These are phyloP conservation scores for Agriotes lineatus DNA, from an alignment of 2,888 invertebrate species.

Conservation along the genomic window DNA sequence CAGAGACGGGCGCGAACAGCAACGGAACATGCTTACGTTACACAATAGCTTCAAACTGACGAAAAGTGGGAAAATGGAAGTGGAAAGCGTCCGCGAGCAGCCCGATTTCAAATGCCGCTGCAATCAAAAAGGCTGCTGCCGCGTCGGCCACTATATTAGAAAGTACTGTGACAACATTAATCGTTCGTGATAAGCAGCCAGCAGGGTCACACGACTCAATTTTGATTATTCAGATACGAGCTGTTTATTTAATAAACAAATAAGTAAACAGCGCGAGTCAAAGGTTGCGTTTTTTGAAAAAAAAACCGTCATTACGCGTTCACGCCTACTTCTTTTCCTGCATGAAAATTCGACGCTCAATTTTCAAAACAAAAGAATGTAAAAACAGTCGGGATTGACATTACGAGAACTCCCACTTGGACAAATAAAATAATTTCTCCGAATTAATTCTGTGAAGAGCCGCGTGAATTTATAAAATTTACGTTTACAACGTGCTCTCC, in stretches of 20 bases:
- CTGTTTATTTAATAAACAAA: not conserved
- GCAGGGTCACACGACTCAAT: not conserved
- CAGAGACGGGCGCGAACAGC: conserved; percentile 2
- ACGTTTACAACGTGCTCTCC: too few species aligned
- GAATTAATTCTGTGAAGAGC: too few species aligned
- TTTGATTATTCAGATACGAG: not conserved
- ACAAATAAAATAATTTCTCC: too few species aligned
- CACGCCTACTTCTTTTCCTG: too few species aligned
- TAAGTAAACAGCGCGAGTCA: not conserved
- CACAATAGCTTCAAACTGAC: not conserved
- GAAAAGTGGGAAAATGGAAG: conserved; percentile 13
- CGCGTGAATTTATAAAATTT: too few species aligned
- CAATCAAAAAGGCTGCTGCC: too few species aligned
- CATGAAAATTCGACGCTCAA: too few species aligned
- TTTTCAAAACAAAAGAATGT: too few species aligned
- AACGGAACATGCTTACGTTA: conserved; percentile 1
- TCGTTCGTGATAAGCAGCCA: not conserved
- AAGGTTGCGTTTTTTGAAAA: not conserved
- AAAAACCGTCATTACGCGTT: too few species aligned
- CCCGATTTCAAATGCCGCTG: not conserved
- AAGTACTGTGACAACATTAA: conserved; percentile 10
- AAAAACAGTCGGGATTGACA: too few species aligned
- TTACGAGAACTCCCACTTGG: too few species aligned
- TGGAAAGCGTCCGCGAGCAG: not conserved
- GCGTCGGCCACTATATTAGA: too few species aligned